A percentile compares a stretch with the other conserved stretches of the same genome.
These are phyloP conservation scores for Rhinichthys osculus DNA, from an alignment of 2,797 vertebrate species.

Conservation along the genomic window DNA sequence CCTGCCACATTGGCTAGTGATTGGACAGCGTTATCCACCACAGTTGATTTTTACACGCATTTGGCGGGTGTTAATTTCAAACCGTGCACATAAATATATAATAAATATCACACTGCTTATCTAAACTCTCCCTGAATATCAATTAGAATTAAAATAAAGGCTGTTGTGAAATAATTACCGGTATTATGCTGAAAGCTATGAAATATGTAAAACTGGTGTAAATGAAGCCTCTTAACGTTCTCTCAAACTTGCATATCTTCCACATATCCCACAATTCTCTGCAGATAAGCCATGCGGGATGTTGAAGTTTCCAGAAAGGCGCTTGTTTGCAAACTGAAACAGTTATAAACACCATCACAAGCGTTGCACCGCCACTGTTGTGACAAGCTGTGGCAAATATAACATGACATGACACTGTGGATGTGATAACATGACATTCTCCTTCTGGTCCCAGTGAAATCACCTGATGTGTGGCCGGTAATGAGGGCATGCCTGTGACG, in stretches of 20 bases:
- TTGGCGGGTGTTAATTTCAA: too few relatives aligned
- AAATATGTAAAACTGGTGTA: constrained; percentile 10
- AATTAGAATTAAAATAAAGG: constrained; percentile 65
- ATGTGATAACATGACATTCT: constrained; percentile 44
- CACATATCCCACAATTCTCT: background rate
- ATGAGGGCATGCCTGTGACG: constrained; percentile 55
- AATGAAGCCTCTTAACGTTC: constrained; percentile 2
- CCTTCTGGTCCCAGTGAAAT: constrained; percentile 27
- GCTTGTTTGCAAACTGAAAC: constrained; percentile 38
- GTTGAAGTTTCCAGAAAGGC: constrained; percentile 35
- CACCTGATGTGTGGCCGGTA: constrained; percentile 55
- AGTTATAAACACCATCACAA: constrained; percentile 49
- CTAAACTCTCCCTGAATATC: constrained; percentile 66
- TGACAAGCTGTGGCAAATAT: constrained; percentile 51
- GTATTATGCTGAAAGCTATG: constrained; percentile 8
- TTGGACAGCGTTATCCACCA: too few relatives aligned
- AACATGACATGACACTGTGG: constrained; percentile 48
- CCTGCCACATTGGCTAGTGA: too few relatives aligned
- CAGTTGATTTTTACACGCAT: too few relatives aligned
- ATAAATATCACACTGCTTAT: constrained; percentile 13
- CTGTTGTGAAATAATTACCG: constrained; percentile 51
- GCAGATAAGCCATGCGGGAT: background rate
- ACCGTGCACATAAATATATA: background rate
- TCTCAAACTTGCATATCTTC: background rate
- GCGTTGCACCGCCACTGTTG: constrained; percentile 18